Evolutionary conservation across 2,888 invertebrate genomes (phyloP).

Genomic region (Coronaproctus castanopsis): DNA sequence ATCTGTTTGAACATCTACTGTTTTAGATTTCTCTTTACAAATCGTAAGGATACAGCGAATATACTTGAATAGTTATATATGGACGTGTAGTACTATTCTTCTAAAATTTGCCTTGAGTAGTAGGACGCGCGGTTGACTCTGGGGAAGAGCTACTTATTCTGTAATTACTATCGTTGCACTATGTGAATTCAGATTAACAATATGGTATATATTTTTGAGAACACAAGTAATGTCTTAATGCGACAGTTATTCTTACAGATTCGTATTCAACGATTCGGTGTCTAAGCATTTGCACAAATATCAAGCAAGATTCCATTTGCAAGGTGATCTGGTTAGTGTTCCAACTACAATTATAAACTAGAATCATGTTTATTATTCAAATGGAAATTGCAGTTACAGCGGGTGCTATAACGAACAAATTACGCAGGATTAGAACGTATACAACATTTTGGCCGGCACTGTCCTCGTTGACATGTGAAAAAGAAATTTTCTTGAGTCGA

Average conservation of each 20-base stretch:
- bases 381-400: background rate
- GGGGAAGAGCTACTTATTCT: background rate
- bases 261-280: background rate
- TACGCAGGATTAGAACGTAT: background rate
- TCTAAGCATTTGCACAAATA: background rate
- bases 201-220: background rate
- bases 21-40: background rate
- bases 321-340: background rate
- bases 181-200: background rate
- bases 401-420: background rate
- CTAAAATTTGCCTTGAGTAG: background rate
- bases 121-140: background rate
- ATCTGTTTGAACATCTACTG: background rate
- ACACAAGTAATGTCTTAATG: background rate
- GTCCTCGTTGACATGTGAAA: background rate
- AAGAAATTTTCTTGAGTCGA: background rate
- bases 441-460: background rate
- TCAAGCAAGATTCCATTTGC: background rate
- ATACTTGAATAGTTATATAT: background rate
- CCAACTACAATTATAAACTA: background rate
- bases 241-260: background rate
- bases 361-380: background rate
- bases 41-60: background rate
- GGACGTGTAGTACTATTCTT: background rate
- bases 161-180: background rate